Conservation (phyloP, 1,140 invertebrate genomes). For the Papilio polytes region DNA sequence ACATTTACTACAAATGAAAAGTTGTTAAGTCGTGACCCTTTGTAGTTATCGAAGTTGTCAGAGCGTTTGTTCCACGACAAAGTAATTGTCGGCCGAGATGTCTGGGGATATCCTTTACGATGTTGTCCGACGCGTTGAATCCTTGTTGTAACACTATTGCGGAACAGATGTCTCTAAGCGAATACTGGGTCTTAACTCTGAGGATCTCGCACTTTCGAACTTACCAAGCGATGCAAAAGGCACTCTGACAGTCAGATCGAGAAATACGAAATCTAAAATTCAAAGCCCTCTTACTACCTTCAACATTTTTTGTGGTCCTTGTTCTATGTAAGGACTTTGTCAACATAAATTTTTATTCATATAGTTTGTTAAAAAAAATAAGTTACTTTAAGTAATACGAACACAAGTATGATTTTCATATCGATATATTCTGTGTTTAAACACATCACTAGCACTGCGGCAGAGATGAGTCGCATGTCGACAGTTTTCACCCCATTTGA, state of each 20-base stretch:
- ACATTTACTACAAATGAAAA: conserved; percentile 24
- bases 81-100: conserved; percentile 12
- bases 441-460: conserved; percentile 47
- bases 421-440: not conserved
- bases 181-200: not conserved
- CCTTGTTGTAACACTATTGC: conserved; percentile 20
- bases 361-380: no score
- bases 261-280: no score
- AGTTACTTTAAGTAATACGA: not conserved
- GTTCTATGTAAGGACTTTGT: no score
- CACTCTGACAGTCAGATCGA: no score
- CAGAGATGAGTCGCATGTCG: conserved; percentile 64
- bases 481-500: conserved; percentile 74
- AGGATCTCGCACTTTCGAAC: not conserved
- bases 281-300: no score
- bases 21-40: conserved; percentile 20
- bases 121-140: conserved; percentile 11
- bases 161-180: conserved; percentile 9
- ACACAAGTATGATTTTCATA: not conserved
- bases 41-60: conserved; percentile 7
- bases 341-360: no score
- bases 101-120: conserved; percentile 28
- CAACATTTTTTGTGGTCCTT: no score
- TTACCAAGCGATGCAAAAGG: not conserved
- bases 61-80: conserved; percentile 24